Percentiles rank a stretch among this genome's conserved stretches.
These are phyloP conservation scores for Darevskia mixta DNA, from an alignment of 2,797 vertebrate genomes.

Conservation along the genomic window DNA sequence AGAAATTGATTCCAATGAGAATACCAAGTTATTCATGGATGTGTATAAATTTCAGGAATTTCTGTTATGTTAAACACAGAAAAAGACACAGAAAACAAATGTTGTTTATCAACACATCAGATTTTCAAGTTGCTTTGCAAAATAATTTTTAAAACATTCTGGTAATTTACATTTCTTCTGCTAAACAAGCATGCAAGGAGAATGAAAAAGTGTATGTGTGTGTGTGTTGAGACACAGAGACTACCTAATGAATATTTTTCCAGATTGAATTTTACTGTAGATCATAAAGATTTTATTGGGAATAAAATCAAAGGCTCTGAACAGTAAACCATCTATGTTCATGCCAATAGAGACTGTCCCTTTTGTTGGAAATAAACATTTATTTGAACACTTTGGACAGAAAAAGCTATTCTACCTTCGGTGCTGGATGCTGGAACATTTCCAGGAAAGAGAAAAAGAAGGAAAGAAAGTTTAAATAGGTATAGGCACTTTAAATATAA, in stretches of 20 bases:
- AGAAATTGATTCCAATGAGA: slow-evolving; percentile 21
- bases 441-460: slow-evolving; percentile 1
- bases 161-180: slow-evolving; percentile 24
- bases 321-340: slow-evolving; percentile 8
- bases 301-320: not conserved
- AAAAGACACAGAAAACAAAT: slow-evolving; percentile 9
- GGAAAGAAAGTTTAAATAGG: slow-evolving; percentile 29
- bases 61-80: not conserved
- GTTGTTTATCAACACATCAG: slow-evolving; percentile 17
- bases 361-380: slow-evolving; percentile 7
- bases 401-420: not conserved
- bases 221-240: not conserved
- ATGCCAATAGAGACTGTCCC: slow-evolving; percentile 12
- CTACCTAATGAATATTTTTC: slow-evolving; percentile 35
- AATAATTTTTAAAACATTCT: slow-evolving; percentile 19
- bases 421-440: not conserved
- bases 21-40: slow-evolving; percentile 49
- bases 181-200: slow-evolving; percentile 26
- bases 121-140: slow-evolving; percentile 22
- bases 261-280: not conserved
- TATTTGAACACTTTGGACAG: not conserved
- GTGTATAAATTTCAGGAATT: slow-evolving; percentile 35
- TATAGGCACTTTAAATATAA: not conserved
- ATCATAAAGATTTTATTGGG: slow-evolving; percentile 40
- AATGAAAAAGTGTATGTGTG: not conserved